phyloP scores from a whole-genome alignment of 2,888 invertebrate genomes.

The Branchipolynoe longqiensis region DNA sequence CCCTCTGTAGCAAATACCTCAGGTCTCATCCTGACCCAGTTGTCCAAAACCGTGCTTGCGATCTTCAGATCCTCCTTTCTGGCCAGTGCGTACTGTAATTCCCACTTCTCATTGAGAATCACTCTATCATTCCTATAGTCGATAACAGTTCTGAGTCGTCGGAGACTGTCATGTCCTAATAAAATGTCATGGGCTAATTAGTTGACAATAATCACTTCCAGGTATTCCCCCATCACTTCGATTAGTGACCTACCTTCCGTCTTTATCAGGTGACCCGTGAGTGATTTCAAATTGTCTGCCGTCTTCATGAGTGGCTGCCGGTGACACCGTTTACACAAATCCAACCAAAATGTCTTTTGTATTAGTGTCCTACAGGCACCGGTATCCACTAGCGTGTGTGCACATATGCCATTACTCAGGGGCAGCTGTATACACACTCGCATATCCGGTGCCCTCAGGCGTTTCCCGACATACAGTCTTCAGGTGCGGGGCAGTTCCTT shows the following conservation, averaged over 20 bases:
- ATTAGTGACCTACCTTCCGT: background rate
- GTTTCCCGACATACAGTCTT: background rate
- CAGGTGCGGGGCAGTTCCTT: background rate
- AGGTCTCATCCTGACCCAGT: background rate
- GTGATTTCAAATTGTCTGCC: background rate
- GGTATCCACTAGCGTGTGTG: constrained; percentile 36
- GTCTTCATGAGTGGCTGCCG: background rate
- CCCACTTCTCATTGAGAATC: background rate
- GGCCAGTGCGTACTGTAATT: too few species aligned
- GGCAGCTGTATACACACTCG: constrained; percentile 2
- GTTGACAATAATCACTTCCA: background rate
- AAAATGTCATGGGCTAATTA: constrained; percentile 12
- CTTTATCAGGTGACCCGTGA: background rate
- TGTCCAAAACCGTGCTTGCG: background rate
- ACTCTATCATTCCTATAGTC: background rate
- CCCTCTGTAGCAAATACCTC: background rate
- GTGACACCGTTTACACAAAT: background rate
- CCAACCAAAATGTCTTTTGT: background rate
- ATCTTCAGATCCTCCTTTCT: background rate
- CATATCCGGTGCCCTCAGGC: constrained; percentile 33
- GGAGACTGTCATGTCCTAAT: constrained; percentile 40
- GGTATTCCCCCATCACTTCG: background rate
- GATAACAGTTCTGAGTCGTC: constrained; percentile 1
- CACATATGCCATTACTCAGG: background rate
- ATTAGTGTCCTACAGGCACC: constrained; percentile 51